Evolutionary conservation across 2,113 vertebrate species (phyloP).

Genomic region (Sterrhoptilus dennistouni): DNA sequence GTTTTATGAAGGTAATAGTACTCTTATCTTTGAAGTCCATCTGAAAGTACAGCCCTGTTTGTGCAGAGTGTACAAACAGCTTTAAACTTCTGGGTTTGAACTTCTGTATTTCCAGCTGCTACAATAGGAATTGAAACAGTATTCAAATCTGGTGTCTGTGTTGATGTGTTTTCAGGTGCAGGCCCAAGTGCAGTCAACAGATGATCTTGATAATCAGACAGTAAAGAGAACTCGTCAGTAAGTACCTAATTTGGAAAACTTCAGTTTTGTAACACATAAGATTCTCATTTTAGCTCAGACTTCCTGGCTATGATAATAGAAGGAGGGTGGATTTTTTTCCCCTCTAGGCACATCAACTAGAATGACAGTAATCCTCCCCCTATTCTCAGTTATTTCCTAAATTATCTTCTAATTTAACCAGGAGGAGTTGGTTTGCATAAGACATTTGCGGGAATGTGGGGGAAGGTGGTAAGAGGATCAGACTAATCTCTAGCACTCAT

Average conservation of each 20-base stretch:
- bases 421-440: not conserved
- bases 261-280: not conserved
- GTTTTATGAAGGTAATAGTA: not conserved
- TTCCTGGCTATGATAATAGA: not conserved
- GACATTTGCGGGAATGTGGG: not conserved
- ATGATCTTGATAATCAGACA: slow-evolving; percentile 69
- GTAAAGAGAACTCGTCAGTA: slow-evolving; percentile 79
- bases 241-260: slow-evolving; percentile 49
- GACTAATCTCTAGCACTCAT: not conserved
- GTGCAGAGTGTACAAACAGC: not conserved
- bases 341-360: not conserved
- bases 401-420: not conserved
- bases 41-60: not conserved
- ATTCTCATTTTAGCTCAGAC: not conserved
- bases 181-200: slow-evolving; percentile 77
- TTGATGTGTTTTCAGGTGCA: slow-evolving; percentile 76
- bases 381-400: not conserved
- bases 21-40: not conserved
- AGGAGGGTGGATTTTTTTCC: not conserved
- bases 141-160: not conserved
- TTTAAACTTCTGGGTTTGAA: not conserved
- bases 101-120: not conserved
- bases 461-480: not conserved
- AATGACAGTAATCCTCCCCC: not conserved
- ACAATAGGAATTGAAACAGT: not conserved